Base-by-base conservation (phyloP, 2,888 invertebrate species). In the Macropis europaea region DNA sequence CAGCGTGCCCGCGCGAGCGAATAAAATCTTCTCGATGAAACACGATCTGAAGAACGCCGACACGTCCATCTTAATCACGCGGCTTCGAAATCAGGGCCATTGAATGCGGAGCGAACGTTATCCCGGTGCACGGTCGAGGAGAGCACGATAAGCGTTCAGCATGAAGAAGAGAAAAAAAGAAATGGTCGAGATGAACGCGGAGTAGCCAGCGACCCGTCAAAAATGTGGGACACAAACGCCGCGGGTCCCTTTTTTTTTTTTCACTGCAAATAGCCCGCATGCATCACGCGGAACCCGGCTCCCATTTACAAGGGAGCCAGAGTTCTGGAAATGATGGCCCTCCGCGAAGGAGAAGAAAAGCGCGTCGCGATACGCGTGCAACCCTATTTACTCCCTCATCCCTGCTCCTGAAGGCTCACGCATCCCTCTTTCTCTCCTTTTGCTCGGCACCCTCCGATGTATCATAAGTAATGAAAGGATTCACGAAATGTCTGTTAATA, bases 251-350 rank as follows among this genome's bases (percentile, higher is more conserved):
- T 54, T 56, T 59, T 73, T 61, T 64, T 61, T 67, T 62, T 68
- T 48, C 68, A 71, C 73, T 77, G 84, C 84, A 81, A 83, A 83
- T 83, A 84, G 81, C 83, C 84, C 81, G 82, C 84, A 83, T 83
- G 77, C 75, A 82, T 82, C 81, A 76, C 73, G 74, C 73, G 67
- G 74, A 70, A 73, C 61, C 74, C 54, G 57, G 56, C 63, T 73
- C 45, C 74, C 73, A 66, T 81, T 84, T 76, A 79, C 77, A 82
- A 79, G 79, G 72, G 81, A 82, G 61, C 61, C 76, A 73, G 70
- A 77, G 62, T 73, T 71, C 82, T 82, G 81, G 79, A 81, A 82
- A 77, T 77, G 81, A 82, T 81, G 74, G 79, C 72, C n/a, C 70
- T 68, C 43, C 72, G 72, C 68, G 73, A 63, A 66, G 63, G 68